These are phyloP conservation scores for Synanthedon formicaeformis DNA, from an alignment of 2,888 invertebrate species.

Conservation along the genomic window DNA sequence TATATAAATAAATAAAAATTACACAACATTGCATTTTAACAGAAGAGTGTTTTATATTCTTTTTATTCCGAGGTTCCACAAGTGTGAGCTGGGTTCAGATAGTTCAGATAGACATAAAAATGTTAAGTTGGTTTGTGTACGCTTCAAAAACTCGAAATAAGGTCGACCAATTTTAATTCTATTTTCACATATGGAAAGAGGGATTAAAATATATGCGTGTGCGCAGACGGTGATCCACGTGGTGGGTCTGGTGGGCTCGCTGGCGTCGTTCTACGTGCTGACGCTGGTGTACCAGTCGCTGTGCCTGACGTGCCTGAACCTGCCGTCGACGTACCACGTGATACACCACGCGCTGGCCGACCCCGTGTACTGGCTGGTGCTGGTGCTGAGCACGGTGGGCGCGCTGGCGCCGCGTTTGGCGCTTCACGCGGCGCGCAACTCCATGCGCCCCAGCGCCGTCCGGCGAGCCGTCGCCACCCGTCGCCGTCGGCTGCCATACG, in stretches of 20 bases:
- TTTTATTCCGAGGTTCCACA: no score
- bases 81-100: no score
- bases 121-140: no score
- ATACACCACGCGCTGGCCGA: constrained; percentile 81
- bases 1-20: no score
- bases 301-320: constrained; percentile 83
- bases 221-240: constrained; percentile 88
- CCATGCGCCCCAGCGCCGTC: constrained; percentile 80
- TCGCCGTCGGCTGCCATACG: constrained; percentile 45
- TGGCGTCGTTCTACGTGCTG: constrained; percentile 85
- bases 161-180: no score
- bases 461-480: constrained; percentile 76
- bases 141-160: no score
- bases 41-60: no score
- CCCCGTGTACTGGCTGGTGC: constrained; percentile 84
- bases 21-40: no score
- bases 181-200: no score
- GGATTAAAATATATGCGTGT: background rate
- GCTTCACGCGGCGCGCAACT: constrained; percentile 76
- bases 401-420: constrained; percentile 87
- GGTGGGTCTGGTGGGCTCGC: constrained; percentile 80
- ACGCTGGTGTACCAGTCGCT: constrained; percentile 86
- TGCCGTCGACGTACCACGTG: constrained; percentile 91
- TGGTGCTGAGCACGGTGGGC: constrained; percentile 80
- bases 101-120: no score